Percentiles rank a stretch among this genome's conserved stretches.
These are phyloP conservation scores for Cardiocondyla obscurior DNA, from an alignment of 1,140 invertebrate genomes.

Conservation along the genomic window DNA sequence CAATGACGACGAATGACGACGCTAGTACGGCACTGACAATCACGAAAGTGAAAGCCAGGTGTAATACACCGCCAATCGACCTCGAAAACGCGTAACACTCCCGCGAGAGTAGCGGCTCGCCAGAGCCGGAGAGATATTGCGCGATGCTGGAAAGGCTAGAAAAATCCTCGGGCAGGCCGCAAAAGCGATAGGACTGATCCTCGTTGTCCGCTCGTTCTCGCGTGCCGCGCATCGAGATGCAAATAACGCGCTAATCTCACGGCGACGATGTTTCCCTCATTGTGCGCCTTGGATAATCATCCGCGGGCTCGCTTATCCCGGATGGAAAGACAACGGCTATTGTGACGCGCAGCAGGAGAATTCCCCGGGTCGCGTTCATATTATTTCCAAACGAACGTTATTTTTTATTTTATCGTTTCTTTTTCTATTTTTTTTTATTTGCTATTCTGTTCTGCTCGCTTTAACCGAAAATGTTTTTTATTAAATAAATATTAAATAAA, in stretches of 20 bases:
- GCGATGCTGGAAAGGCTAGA: constrained; percentile 54
- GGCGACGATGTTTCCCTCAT: constrained; percentile 15
- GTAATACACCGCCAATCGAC: constrained; percentile 67
- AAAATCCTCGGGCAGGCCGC: constrained; percentile 43
- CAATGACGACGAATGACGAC: neutral
- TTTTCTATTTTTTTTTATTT: neutral
- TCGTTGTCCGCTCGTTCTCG: neutral
- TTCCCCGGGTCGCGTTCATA: constrained; percentile 14
- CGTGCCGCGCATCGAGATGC: constrained; percentile 38
- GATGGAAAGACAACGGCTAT: constrained; percentile 28
- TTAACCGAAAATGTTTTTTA: neutral
- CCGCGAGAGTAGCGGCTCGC: constrained; percentile 24
- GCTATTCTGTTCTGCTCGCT: neutral
- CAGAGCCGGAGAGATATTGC: constrained; percentile 39
- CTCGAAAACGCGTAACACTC: constrained; percentile 69
- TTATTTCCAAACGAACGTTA: neutral
- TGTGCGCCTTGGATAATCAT: constrained; percentile 41
- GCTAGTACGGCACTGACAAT: constrained; percentile 54
- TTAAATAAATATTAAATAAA: neutral
- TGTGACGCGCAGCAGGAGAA: neutral
- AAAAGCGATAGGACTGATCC: neutral
- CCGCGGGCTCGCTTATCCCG: constrained; percentile 18
- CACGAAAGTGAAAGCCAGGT: constrained; percentile 79
- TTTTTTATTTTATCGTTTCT: neutral
- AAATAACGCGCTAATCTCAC: constrained; percentile 63